These are phyloP conservation scores for Danaus melanippus DNA, from an alignment of 1,140 invertebrate species.

Conservation along the genomic window DNA sequence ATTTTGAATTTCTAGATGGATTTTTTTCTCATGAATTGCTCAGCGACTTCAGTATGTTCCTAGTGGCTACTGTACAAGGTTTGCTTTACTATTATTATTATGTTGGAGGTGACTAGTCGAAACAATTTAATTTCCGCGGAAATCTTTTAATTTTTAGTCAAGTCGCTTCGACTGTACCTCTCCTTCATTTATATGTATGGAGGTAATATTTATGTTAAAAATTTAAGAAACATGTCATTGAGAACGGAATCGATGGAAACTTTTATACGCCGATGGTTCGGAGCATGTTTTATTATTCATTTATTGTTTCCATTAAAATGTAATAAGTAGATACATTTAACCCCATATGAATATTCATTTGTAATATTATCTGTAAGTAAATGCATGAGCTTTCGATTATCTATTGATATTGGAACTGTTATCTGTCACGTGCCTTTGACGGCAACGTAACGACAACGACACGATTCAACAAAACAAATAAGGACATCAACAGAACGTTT, in stretches of 20 bases:
- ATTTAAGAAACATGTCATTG: conserved; percentile 23
- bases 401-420: conserved; percentile 10
- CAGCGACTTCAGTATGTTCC: conserved; percentile 60
- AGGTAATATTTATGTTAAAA: conserved; percentile 24
- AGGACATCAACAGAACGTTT: too few relatives aligned
- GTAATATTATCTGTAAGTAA: conserved; percentile 44
- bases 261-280: conserved; percentile 37
- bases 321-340: conserved; percentile 47
- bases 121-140: conserved; percentile 12
- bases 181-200: conserved; percentile 24
- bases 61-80: conserved; percentile 62
- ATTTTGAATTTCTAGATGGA: conserved; percentile 57
- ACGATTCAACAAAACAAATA: too few relatives aligned
- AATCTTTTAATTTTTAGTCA: conserved; percentile 38
- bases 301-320: conserved; percentile 66
- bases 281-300: conserved; percentile 67
- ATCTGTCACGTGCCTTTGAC: too few relatives aligned
- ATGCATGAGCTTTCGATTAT: conserved; percentile 49
- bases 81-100: conserved; percentile 30
- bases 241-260: conserved; percentile 32
- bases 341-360: conserved; percentile 51
- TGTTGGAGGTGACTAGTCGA: conserved; percentile 53
- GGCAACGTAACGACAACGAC: too few relatives aligned
- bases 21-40: conserved; percentile 57
- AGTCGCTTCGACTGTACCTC: conserved; percentile 24